Evolutionary conservation across 2,113 vertebrate genomes (phyloP).

Genomic region (Bufo gargarizans): DNA sequence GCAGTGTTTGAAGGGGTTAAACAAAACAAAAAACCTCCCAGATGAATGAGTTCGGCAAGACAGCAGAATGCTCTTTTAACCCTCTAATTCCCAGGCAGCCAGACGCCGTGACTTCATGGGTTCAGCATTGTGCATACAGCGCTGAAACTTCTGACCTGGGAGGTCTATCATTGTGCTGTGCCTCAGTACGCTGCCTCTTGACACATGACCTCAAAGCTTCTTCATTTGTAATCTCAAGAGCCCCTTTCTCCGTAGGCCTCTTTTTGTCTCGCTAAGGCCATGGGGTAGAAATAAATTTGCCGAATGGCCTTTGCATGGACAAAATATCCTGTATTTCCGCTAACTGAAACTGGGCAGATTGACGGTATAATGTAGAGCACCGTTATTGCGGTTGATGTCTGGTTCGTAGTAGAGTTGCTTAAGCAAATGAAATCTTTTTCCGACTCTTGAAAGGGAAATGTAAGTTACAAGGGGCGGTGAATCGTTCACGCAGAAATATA

Average conservation of each 20-base stretch:
- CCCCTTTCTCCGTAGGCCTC: constrained; percentile 34
- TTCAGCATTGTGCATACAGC: neutral
- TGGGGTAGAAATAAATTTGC: constrained; percentile 15
- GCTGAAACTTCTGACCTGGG: constrained; percentile 5
- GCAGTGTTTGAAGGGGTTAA: neutral
- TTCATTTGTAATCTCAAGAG: constrained; percentile 43
- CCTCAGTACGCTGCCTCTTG: constrained; percentile 31
- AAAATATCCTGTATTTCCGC: neutral
- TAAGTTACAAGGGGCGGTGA: neutral
- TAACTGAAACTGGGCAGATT: neutral
- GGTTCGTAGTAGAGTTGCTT: neutral
- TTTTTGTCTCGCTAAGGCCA: constrained; percentile 34
- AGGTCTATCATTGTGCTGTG: constrained; percentile 13
- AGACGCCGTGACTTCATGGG: neutral
- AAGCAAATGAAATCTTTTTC: neutral
- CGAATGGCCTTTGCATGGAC: neutral
- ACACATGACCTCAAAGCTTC: constrained; percentile 49
- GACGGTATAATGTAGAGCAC: neutral
- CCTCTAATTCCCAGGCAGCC: neutral
- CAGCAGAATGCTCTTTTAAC: constrained; percentile 14
- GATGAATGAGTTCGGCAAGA: neutral
- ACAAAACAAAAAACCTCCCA: neutral
- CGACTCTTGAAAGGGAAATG: neutral
- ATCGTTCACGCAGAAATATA: neutral
- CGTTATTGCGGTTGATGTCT: constrained; percentile 1